Conservation (phyloP, 2,888 invertebrate species). For the Oegoconia quadripuncta region DNA sequence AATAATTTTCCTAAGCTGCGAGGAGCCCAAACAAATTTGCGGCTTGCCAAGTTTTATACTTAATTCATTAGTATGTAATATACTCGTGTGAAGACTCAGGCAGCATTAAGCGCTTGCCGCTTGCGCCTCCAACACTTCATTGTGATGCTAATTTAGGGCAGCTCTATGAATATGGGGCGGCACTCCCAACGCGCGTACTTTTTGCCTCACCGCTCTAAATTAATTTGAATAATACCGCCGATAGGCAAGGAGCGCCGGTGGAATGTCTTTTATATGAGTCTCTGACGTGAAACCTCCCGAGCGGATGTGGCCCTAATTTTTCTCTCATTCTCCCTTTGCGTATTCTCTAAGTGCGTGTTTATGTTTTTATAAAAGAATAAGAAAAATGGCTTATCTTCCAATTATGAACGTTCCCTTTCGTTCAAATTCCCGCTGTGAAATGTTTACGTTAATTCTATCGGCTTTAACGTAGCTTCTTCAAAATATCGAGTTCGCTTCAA, state of each 20-base stretch:
- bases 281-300: constrained; percentile 55
- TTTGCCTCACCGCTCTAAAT: constrained; percentile 73
- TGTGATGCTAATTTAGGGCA: constrained; percentile 77
- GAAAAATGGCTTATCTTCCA: constrained; percentile 38
- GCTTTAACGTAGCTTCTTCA: background rate
- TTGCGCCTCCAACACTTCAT: constrained; percentile 70
- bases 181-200: constrained; percentile 64
- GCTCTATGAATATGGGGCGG: constrained; percentile 73
- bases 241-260: constrained; percentile 62
- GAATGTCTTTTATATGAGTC: constrained; percentile 74
- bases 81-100: constrained; percentile 65
- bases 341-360: constrained; percentile 53
- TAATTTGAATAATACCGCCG: constrained; percentile 76
- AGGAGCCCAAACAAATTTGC: constrained; percentile 57
- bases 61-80: constrained; percentile 69
- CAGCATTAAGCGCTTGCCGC: constrained; percentile 67
- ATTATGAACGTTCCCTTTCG: constrained; percentile 20
- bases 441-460: constrained; percentile 9
- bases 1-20: constrained; percentile 38
- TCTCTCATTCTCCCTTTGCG: constrained; percentile 49
- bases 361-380: constrained; percentile 47
- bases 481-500: constrained; percentile 6
- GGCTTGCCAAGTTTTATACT: constrained; percentile 58
- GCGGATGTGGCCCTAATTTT: constrained; percentile 43
- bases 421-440: constrained; percentile 21